Percentiles rank a stretch among this genome's conserved stretches.
phyloP scores from a whole-genome alignment of 2,113 vertebrate genomes.

The Salvelinus fontinalis region DNA sequence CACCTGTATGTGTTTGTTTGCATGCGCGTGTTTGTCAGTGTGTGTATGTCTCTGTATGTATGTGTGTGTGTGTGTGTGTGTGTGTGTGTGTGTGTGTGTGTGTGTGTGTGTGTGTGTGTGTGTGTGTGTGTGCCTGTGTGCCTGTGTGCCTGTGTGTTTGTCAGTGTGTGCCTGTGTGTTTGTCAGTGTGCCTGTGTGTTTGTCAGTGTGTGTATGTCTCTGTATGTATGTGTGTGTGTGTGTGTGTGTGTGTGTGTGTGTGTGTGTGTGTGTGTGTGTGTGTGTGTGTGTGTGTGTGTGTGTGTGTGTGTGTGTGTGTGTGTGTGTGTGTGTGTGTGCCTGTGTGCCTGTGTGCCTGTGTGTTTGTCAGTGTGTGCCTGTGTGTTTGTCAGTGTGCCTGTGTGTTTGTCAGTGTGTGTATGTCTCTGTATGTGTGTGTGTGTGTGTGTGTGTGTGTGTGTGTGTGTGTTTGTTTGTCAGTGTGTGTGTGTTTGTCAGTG shows the following conservation, averaged over 20 bases:
- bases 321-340: background rate
- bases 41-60: background rate
- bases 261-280: background rate
- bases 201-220: background rate
- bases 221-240: background rate
- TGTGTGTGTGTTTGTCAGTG: background rate
- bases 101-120: background rate
- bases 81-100: background rate
- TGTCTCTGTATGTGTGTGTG: background rate
- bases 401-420: background rate
- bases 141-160: too few species aligned
- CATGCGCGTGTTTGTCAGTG: background rate
- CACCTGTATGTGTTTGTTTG: constrained; percentile 4
- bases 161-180: background rate
- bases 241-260: too few species aligned
- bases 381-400: too few species aligned
- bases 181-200: background rate
- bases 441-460: background rate
- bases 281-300: background rate
- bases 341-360: too few species aligned
- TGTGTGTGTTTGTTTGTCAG: too few species aligned
- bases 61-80: constrained; percentile 25
- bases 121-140: background rate
- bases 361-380: too few species aligned
- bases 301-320: background rate